phyloP scores from a whole-genome alignment of 2,797 vertebrate genomes.

The Picus viridis region DNA sequence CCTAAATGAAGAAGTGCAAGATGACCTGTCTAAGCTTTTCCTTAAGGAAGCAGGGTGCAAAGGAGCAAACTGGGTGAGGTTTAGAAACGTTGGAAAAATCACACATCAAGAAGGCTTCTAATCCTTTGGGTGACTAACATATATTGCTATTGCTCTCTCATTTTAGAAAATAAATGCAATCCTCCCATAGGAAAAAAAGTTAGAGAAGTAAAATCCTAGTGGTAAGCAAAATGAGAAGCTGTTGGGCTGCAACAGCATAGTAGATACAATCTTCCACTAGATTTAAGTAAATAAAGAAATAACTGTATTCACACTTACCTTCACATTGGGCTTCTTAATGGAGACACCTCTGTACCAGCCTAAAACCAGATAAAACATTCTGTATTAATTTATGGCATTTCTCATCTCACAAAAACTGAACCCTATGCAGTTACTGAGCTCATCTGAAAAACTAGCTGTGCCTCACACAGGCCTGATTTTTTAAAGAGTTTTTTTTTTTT shows the following conservation, averaged over 20 bases:
- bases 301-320: slow-evolving; percentile 81
- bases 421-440: not conserved
- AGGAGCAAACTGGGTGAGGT: not conserved
- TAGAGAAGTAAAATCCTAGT: not conserved
- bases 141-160: not conserved
- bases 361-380: slow-evolving; percentile 73
- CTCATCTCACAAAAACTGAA: not conserved
- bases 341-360: slow-evolving; percentile 98
- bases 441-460: not conserved
- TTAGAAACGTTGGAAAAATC: not conserved
- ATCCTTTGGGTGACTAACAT: not conserved
- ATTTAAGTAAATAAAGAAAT: not conserved
- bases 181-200: not conserved
- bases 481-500: not conserved
- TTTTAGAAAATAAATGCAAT: slow-evolving; percentile 1
- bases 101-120: not conserved
- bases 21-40: not conserved
- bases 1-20: not conserved
- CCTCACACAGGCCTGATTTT: not conserved
- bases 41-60: not conserved
- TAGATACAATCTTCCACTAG: not conserved
- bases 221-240: not conserved
- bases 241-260: not conserved
- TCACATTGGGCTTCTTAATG: slow-evolving; percentile 91
- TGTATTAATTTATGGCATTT: not conserved